phyloP scores from a whole-genome alignment of 2,797 vertebrate species.

The Adrianichthys oophorus region DNA sequence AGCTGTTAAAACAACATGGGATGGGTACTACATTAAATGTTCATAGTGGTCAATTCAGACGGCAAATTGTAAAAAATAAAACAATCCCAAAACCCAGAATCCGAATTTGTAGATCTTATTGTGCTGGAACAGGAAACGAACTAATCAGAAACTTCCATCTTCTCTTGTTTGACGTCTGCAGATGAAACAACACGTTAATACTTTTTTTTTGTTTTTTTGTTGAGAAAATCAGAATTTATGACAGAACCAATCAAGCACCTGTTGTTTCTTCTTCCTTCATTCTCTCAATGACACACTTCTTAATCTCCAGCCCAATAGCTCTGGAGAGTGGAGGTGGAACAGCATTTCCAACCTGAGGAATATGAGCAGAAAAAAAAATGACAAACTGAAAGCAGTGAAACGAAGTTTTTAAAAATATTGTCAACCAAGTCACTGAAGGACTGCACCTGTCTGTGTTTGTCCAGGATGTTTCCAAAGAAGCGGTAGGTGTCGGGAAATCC shows the following conservation, averaged over 20 bases:
- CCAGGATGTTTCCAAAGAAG: conserved; percentile 93
- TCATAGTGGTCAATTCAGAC: conserved; percentile 57
- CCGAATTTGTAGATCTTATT: conserved; percentile 38
- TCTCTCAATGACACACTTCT: conserved; percentile 79
- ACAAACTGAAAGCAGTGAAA: no score
- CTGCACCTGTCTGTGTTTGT: conserved; percentile 94
- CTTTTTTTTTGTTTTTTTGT: neutral
- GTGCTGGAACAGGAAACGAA: neutral
- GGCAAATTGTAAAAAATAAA: conserved; percentile 64
- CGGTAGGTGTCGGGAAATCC: conserved; percentile 96
- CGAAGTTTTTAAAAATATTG: no score
- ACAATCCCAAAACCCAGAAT: conserved; percentile 31
- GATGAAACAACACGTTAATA: accelerated
- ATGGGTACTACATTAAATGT: conserved; percentile 76
- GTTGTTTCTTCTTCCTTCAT: conserved; percentile 77
- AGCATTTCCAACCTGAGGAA: conserved; percentile 89
- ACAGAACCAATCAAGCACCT: conserved; percentile 64
- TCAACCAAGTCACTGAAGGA: no score
- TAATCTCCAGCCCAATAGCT: conserved; percentile 92
- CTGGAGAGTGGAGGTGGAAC: conserved; percentile 93
- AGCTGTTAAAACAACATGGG: conserved; percentile 81
- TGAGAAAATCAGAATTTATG: no score
- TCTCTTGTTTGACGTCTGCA: conserved; percentile 81
- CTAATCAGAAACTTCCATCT: conserved; percentile 81
- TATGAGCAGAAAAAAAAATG: neutral